Percentiles rank a stretch among this genome's conserved stretches.
Conservation (phyloP, 2,888 invertebrate genomes). For the Drosophila macrospina region DNA sequence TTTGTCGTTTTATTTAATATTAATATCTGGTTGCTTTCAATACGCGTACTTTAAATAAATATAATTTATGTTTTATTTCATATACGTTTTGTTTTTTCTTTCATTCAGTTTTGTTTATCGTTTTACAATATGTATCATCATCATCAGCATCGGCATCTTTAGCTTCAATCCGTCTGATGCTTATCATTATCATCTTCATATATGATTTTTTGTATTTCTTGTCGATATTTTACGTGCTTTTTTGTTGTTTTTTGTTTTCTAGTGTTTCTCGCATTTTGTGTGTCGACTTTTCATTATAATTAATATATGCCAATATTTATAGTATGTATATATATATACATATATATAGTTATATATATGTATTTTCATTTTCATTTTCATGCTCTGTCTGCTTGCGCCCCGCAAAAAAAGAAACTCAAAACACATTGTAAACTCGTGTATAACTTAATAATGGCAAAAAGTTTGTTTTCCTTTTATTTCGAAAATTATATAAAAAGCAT, state of each 20-base stretch:
- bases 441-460: constrained; percentile 79
- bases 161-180: constrained; percentile 26
- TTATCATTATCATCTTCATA: constrained; percentile 20
- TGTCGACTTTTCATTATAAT: constrained; percentile 48
- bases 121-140: constrained; percentile 77
- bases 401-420: constrained; percentile 62
- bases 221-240: constrained; percentile 54
- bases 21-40: constrained; percentile 81
- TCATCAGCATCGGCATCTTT: constrained; percentile 37
- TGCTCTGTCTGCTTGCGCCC: constrained; percentile 46
- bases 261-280: constrained; percentile 43
- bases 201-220: constrained; percentile 22
- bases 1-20: constrained; percentile 80
- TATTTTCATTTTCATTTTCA: constrained; percentile 37
- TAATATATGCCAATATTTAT: constrained; percentile 74
- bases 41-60: constrained; percentile 81
- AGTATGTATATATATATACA: constrained; percentile 67
- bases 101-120: constrained; percentile 50
- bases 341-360: constrained; percentile 40
- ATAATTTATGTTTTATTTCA: constrained; percentile 73
- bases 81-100: constrained; percentile 48
- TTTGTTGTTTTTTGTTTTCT: constrained; percentile 28
- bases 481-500: constrained; percentile 80
- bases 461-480: constrained; percentile 70
- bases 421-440: constrained; percentile 58